phyloP scores from a whole-genome alignment of 2,888 invertebrate species.

The Platycnemis pennipes region DNA sequence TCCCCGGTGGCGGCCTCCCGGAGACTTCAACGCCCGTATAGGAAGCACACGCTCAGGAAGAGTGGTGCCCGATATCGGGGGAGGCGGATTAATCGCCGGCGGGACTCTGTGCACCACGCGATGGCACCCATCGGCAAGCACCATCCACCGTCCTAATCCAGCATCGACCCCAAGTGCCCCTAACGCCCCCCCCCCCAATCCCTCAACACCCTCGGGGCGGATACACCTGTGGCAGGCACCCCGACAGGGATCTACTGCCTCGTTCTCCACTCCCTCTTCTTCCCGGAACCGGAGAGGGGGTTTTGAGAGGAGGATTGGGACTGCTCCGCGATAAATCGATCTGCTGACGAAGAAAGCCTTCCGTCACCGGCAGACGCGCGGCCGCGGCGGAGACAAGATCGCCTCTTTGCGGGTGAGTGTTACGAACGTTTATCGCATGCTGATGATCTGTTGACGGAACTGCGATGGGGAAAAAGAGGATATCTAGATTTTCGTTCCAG shows the following conservation, averaged over 20 bases:
- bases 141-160: not conserved
- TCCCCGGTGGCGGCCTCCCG: too few relatives aligned
- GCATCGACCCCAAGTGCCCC: not conserved
- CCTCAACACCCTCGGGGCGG: not conserved
- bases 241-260: not conserved
- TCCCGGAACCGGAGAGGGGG: not conserved
- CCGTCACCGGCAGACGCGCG: not conserved
- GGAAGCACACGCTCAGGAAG: constrained; percentile 26
- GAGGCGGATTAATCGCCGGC: not conserved
- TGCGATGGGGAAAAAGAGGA: too few relatives aligned
- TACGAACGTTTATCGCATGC: not conserved
- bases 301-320: not conserved
- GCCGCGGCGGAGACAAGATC: not conserved
- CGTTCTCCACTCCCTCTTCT: constrained; percentile 2
- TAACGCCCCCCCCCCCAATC: not conserved
- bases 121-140: not conserved
- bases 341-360: not conserved
- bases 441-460: not conserved
- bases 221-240: not conserved
- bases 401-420: not conserved
- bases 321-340: not conserved
- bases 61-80: not conserved
- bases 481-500: too few relatives aligned
- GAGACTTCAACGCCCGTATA: constrained; percentile 50
- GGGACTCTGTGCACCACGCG: not conserved